phyloP scores from a whole-genome alignment of 2,113 vertebrate genomes.

The Gadus chalcogrammus region DNA sequence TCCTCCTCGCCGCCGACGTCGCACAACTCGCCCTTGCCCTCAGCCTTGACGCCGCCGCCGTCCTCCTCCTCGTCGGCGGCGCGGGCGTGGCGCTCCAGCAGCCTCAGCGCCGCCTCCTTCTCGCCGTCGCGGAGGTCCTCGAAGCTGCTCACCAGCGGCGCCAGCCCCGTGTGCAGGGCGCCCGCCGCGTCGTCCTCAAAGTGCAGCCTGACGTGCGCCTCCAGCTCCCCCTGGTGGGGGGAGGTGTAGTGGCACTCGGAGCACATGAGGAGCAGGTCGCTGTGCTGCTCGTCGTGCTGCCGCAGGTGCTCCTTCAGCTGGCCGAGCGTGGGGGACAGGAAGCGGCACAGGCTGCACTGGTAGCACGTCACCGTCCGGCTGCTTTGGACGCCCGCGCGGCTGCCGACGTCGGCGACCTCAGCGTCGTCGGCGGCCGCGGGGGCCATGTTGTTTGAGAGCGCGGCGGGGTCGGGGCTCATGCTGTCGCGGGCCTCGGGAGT shows the following conservation, averaged over 20 bases:
- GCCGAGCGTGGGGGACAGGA: conserved; percentile 80
- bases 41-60: neutral
- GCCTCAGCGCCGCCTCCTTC: conserved; percentile 14
- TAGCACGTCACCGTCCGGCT: conserved; percentile 83
- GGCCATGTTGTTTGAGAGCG: neutral
- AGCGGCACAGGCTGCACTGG: conserved; percentile 91
- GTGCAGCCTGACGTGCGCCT: conserved; percentile 83
- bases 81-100: neutral
- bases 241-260: conserved; percentile 87
- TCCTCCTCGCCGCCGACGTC: conserved; percentile 35
- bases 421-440: neutral
- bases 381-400: conserved; percentile 38
- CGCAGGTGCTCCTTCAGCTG: conserved; percentile 86
- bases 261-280: conserved; percentile 90
- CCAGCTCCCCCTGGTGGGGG: conserved; percentile 84
- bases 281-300: conserved; percentile 88
- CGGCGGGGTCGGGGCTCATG: neutral
- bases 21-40: conserved; percentile 14
- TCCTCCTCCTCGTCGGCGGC: neutral
- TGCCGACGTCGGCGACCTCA: conserved; percentile 19
- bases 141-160: neutral
- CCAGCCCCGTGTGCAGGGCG: conserved; percentile 20
- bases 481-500: neutral
- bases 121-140: neutral
- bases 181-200: conserved; percentile 58